These are phyloP conservation scores for Lithophane ornitopus DNA, from an alignment of 2,888 invertebrate species.

Conservation along the genomic window DNA sequence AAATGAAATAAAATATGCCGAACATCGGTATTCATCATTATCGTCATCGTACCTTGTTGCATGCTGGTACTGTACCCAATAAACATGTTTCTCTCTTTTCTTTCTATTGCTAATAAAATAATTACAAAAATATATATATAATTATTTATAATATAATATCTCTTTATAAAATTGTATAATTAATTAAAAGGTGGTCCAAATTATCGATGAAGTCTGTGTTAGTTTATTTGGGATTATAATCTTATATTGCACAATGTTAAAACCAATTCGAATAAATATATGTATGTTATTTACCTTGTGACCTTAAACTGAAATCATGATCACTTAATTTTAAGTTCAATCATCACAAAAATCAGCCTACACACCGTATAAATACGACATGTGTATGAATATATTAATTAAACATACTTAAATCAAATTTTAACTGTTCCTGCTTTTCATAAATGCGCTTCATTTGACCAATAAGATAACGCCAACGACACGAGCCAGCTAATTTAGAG, in stretches of 20 bases:
- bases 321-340: neutral
- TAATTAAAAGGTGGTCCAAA: neutral
- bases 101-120: neutral
- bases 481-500: neutral
- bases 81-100: neutral
- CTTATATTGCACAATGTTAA: neutral
- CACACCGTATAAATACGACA: neutral
- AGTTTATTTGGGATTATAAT: neutral
- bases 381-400: neutral
- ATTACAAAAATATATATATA: neutral
- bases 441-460: neutral
- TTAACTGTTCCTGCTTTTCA: neutral
- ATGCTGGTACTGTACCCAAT: neutral
- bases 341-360: neutral
- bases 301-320: slow-evolving; percentile 4
- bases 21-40: slow-evolving; percentile 6
- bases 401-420: neutral
- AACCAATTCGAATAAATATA: no score
- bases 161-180: neutral
- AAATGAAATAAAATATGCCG: slow-evolving; percentile 64
- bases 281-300: neutral
- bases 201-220: neutral
- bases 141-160: neutral
- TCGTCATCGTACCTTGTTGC: neutral
- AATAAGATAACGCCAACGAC: neutral